These are phyloP conservation scores for Oxyruncus cristatus DNA, from an alignment of 2,113 vertebrate species.

Conservation along the genomic window DNA sequence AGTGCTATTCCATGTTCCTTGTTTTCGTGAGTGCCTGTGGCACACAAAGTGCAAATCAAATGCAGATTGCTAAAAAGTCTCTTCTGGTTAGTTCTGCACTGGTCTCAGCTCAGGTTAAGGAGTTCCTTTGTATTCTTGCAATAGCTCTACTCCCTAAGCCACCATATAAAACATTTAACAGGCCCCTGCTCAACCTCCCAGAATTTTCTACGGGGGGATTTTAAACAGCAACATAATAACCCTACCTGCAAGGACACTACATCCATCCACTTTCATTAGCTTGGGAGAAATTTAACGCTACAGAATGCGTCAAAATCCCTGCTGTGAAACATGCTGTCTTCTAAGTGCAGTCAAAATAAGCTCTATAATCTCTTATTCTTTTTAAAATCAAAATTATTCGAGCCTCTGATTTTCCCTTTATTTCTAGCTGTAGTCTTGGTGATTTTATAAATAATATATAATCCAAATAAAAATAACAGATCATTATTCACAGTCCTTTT, in stretches of 20 bases:
- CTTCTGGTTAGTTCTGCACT: not conserved
- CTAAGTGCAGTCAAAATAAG: not conserved
- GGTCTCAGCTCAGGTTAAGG: not conserved
- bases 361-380: not conserved
- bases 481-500: not conserved
- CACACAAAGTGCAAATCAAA: not conserved
- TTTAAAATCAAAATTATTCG: not conserved
- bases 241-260: not conserved
- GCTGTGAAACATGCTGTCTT: not conserved
- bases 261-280: not conserved
- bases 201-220: not conserved
- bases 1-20: not conserved
- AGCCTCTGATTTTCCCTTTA: not conserved
- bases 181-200: not conserved
- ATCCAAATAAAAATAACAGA: not conserved
- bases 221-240: not conserved
- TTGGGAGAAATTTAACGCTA: not conserved
- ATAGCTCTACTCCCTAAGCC: not conserved
- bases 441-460: slow-evolving; percentile 3
- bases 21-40: not conserved
- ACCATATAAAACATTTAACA: not conserved
- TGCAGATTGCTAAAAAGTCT: not conserved
- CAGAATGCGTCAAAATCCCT: not conserved
- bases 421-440: not conserved
- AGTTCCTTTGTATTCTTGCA: not conserved